Percentiles rank a stretch among this genome's conserved stretches.
Evolutionary conservation across 2,888 invertebrate genomes (phyloP).

Genomic region (Drosophila lutescens): DNA sequence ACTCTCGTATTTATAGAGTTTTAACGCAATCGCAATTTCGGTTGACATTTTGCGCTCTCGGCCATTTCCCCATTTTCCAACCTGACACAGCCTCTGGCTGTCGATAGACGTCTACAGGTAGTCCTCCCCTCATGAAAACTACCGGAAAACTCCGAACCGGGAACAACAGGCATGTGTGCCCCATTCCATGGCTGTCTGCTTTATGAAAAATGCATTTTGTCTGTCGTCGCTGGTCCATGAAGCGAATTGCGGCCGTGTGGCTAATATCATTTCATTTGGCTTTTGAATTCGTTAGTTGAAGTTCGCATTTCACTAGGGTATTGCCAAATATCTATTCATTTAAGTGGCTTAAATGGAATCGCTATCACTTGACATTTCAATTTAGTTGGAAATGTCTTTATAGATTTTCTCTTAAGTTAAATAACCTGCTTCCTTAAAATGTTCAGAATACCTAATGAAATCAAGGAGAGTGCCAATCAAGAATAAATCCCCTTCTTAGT

Average conservation of each 20-base stretch:
- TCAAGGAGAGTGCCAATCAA: conserved; percentile 12
- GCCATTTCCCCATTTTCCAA: conserved; percentile 54
- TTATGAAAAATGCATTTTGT: conserved; percentile 76
- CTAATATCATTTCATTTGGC: conserved; percentile 53
- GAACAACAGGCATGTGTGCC: background rate
- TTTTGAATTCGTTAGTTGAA: conserved; percentile 39
- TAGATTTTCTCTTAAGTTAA: no score
- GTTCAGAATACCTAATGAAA: conserved; percentile 2
- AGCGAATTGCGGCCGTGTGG: conserved; percentile 43
- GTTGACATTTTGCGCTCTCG: conserved; percentile 74
- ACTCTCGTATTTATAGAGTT: conserved; percentile 82
- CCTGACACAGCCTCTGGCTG: conserved; percentile 35
- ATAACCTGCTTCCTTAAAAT: no score
- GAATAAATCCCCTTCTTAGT: background rate
- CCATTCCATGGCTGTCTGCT: conserved; percentile 61
- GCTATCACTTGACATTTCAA: background rate
- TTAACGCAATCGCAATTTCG: conserved; percentile 80
- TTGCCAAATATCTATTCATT: conserved; percentile 27
- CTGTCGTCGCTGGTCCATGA: conserved; percentile 52
- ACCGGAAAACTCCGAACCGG: background rate
- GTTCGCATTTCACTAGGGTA: conserved; percentile 12
- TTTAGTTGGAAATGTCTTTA: background rate
- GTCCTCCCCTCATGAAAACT: conserved; percentile 4
- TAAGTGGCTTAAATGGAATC: conserved; percentile 33
- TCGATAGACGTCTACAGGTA: conserved; percentile 62